These are phyloP conservation scores for Protobothrops flavoviridis DNA, from an alignment of 2,113 vertebrate genomes.

Conservation along the genomic window DNA sequence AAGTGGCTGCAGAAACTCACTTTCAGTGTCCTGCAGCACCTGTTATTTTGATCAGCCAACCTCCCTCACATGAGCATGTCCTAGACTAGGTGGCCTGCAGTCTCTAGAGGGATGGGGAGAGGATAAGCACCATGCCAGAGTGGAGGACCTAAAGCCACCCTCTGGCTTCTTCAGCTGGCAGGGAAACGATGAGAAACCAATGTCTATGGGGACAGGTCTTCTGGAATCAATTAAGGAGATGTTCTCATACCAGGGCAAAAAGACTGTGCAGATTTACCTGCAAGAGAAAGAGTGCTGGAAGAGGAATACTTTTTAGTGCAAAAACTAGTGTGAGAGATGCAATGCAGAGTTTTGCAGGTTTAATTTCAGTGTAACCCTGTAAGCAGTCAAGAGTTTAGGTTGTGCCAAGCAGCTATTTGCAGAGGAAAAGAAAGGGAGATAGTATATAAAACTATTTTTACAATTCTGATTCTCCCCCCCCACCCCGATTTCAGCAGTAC, in stretches of 20 bases:
- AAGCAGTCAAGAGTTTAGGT: neutral
- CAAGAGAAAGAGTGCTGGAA: neutral
- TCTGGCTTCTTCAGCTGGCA: neutral
- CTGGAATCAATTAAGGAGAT: neutral
- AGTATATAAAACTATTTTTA: neutral
- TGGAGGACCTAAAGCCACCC: neutral
- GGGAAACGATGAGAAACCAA: neutral
- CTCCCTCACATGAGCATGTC: neutral
- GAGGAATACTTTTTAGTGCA: neutral
- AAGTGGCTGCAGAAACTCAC: neutral
- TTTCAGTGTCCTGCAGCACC: neutral
- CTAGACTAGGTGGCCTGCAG: neutral
- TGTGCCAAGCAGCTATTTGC: neutral
- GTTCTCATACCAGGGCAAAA: neutral
- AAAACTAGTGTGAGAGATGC: neutral
- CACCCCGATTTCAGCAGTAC: neutral
- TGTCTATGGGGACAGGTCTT: neutral
- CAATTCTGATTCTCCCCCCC: neutral
- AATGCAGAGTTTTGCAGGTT: neutral
- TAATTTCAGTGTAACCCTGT: neutral
- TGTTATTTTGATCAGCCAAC: neutral
- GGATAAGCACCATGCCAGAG: neutral
- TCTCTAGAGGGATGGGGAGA: neutral
- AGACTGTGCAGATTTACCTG: neutral
- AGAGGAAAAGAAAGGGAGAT: neutral